A percentile compares a stretch with the other conserved stretches of the same genome.
Conservation (phyloP, 2,888 invertebrate species). For the Eulithis testata region DNA sequence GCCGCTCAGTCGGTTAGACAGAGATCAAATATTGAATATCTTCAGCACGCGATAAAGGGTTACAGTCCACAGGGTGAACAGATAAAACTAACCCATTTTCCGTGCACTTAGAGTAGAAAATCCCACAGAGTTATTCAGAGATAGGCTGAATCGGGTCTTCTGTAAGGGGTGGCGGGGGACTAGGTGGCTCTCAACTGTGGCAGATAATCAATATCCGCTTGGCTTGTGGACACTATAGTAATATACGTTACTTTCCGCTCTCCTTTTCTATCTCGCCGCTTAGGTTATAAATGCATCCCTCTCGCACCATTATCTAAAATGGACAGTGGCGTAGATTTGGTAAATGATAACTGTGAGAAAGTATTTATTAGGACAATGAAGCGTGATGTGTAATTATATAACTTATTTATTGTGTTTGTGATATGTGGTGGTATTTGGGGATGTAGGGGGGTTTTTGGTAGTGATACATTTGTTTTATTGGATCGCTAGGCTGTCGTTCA, state of each 20-base stretch:
- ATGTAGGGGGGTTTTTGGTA: conserved; percentile 49
- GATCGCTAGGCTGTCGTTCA: conserved; percentile 60
- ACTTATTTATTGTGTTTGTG: conserved; percentile 75
- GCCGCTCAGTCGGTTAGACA: conserved; percentile 80
- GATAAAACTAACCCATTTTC: conserved; percentile 63
- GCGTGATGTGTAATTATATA: conserved; percentile 83
- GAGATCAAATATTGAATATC: conserved; percentile 84
- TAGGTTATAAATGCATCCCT: conserved; percentile 55
- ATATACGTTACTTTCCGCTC: conserved; percentile 82
- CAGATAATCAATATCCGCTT: conserved; percentile 86
- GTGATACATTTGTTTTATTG: conserved; percentile 78
- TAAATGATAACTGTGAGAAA: conserved; percentile 85
- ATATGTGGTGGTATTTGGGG: conserved; percentile 56
- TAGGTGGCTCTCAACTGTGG: conserved; percentile 84
- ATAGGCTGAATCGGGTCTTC: conserved; percentile 59
- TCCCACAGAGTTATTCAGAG: conserved; percentile 46
- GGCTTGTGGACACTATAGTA: conserved; percentile 85
- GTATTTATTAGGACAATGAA: conserved; percentile 84
- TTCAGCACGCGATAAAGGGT: conserved; percentile 58
- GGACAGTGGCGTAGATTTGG: conserved; percentile 85
- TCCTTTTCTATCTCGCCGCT: conserved; percentile 55
- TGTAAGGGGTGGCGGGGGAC: conserved; percentile 64
- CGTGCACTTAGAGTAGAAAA: conserved; percentile 60
- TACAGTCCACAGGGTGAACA: conserved; percentile 48
- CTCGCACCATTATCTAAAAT: conserved; percentile 83